Base-by-base conservation (phyloP, 1,140 invertebrate species). In the Helicoverpa armigera region DNA sequence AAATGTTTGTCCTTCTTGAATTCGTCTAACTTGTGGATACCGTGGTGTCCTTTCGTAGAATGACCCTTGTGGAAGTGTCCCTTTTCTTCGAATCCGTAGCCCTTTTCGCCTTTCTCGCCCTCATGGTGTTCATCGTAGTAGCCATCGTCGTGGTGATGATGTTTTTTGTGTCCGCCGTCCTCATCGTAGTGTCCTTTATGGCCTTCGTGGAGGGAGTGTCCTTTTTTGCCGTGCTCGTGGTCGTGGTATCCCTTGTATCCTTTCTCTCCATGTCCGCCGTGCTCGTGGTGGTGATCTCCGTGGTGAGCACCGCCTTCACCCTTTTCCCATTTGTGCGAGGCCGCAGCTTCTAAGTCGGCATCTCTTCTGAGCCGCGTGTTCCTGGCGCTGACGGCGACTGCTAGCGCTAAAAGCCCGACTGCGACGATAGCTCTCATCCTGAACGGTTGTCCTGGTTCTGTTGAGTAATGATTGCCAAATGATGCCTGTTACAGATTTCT, bases 31-130 rank as follows among this genome's bases (percentile, higher is more conserved):
- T 97, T 97, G 89, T 97, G 97, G 51, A 97, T 96, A 82, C 97
- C 97, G 85, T 97, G 96, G 82, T 98, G 97, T 75, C 97, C 97
- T 4, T 97, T 97, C 50, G 96, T 97, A 2, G 96, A 97, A 90
- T 97, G 97, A 0, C 97, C 97, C 81, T 98, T 97, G 83, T 97
- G 97, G 86, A 96, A 96, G 72, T 96, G 80, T 94, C 96, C 95
- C 69, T 96, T 94, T 87, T 96, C 96, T 87, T 96, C 95, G 74
- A 95, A 96, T 58, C 95, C 94, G 77, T 95, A 93, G 23, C 96
- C 96, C 79, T 97, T 96, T 84, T 96, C 96, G 48, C 96, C 95
- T 86, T 97, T 96, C 82, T 96, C 96, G 53, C 96, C 95, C 82
- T 97, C 96, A 79, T 97, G 96, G 2, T 97, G 97, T 43, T 97